Percentiles rank a stretch among this genome's conserved stretches.
These are phyloP conservation scores for Bufotes viridis DNA, from an alignment of 2,797 vertebrate species.

Conservation along the genomic window DNA sequence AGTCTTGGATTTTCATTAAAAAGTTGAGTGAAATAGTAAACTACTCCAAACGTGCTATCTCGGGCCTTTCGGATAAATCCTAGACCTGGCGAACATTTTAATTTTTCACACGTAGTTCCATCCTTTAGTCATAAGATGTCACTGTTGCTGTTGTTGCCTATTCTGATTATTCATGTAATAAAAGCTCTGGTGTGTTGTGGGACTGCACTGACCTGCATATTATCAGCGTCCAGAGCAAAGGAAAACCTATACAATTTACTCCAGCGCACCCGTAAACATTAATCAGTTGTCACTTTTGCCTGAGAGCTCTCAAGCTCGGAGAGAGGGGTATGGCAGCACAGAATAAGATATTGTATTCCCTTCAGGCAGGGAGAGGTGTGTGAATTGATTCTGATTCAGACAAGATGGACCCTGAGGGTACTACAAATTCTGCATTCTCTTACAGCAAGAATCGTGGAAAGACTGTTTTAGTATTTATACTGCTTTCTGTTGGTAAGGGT, in stretches of 20 bases:
- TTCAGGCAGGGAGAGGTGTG: background rate
- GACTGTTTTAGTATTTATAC: background rate
- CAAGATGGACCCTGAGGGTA: constrained; percentile 5
- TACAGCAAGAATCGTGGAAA: background rate
- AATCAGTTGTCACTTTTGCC: constrained; percentile 2
- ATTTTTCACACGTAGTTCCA: constrained; percentile 18
- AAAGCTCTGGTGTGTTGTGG: background rate
- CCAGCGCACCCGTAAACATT: background rate
- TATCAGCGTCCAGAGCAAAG: background rate
- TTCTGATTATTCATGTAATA: background rate
- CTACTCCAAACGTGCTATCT: background rate
- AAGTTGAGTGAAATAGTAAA: background rate
- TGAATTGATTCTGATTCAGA: background rate
- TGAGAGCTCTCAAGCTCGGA: background rate
- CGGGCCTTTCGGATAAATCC: background rate
- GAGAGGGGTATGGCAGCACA: too few species aligned
- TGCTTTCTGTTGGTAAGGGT: background rate
- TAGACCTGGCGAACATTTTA: background rate
- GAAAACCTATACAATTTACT: constrained; percentile 12
- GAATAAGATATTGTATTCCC: background rate
- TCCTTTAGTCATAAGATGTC: constrained; percentile 18
- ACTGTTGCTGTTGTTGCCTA: constrained; percentile 17
- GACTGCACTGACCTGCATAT: background rate
- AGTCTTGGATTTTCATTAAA: background rate
- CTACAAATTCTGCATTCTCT: background rate